Percentiles rank a stretch among this genome's conserved stretches.
Conservation (phyloP, 2,113 vertebrate species). For the Leucopternis melanops region DNA sequence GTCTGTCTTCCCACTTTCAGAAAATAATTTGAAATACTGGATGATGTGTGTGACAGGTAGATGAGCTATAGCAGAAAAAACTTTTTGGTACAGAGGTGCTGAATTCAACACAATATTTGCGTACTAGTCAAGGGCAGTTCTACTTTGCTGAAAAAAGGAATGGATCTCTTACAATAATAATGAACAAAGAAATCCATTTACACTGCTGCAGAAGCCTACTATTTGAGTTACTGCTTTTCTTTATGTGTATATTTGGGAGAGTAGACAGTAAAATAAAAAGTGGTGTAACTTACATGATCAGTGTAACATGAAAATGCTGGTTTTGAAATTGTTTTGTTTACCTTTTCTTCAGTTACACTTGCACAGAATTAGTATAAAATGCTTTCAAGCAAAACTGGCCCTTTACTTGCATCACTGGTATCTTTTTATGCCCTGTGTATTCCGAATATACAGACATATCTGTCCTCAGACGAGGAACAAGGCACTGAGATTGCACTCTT, state of each 20-base stretch:
- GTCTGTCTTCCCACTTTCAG: neutral
- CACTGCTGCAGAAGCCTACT: neutral
- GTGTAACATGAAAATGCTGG: neutral
- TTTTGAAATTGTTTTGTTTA: neutral
- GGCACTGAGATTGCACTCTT: neutral
- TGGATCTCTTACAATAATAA: neutral
- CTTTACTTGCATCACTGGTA: neutral
- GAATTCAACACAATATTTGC: slow-evolving; percentile 14
- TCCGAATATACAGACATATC: neutral
- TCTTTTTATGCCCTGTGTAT: neutral
- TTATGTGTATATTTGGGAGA: neutral
- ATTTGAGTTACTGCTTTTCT: neutral
- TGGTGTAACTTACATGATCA: neutral
- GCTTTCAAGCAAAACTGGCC: neutral
- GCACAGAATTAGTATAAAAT: neutral
- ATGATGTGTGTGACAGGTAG: slow-evolving; percentile 6
- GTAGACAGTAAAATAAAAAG: neutral
- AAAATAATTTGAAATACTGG: neutral
- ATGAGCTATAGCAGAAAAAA: slow-evolving; percentile 14
- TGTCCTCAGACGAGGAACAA: neutral
- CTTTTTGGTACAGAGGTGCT: neutral
- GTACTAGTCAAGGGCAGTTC: neutral
- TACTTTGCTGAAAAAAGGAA: neutral
- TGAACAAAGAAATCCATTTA: slow-evolving; percentile 6
- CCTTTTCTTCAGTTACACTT: neutral